Evolutionary conservation across 2,888 invertebrate genomes (phyloP).

Genomic region (Ectobius pallidus): DNA sequence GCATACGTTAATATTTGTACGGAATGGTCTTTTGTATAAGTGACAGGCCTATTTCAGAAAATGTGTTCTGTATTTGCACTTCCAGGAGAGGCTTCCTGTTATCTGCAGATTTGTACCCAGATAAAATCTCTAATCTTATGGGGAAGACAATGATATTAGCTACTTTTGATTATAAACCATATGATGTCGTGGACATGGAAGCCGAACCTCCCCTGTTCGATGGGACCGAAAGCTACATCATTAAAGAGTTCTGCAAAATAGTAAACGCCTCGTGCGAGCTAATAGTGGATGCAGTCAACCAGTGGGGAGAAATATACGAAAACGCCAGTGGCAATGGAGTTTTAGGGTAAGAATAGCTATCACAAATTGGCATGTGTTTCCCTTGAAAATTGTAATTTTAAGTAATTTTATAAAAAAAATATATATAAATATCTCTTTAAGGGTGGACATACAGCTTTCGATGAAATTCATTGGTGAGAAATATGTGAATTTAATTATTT

Average conservation of each 20-base stretch:
- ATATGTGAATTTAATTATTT: no score
- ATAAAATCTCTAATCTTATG: conserved; percentile 57
- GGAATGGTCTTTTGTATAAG: no score
- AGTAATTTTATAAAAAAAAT: no score
- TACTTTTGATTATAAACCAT: conserved; percentile 66
- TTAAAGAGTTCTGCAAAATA: conserved; percentile 54
- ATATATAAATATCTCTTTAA: no score
- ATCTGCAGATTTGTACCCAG: conserved; percentile 57
- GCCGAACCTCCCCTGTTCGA: conserved; percentile 30
- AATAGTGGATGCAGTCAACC: conserved; percentile 59
- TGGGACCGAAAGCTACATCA: conserved; percentile 58
- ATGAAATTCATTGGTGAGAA: no score
- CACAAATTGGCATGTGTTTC: no score
- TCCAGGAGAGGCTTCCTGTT: conserved; percentile 51
- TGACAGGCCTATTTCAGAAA: no score
- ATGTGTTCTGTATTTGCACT: no score
- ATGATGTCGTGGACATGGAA: conserved; percentile 53
- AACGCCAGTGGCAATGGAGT: conserved; percentile 56
- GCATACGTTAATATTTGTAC: no score
- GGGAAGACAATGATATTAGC: conserved; percentile 60
- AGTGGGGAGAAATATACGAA: conserved; percentile 71
- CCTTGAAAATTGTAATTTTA: no score
- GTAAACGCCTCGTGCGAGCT: conserved; percentile 25
- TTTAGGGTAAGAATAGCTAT: conserved; percentile 45
- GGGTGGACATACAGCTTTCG: no score